These are phyloP conservation scores for Tachina grossa DNA, from an alignment of 2,888 invertebrate genomes.

Conservation along the genomic window DNA sequence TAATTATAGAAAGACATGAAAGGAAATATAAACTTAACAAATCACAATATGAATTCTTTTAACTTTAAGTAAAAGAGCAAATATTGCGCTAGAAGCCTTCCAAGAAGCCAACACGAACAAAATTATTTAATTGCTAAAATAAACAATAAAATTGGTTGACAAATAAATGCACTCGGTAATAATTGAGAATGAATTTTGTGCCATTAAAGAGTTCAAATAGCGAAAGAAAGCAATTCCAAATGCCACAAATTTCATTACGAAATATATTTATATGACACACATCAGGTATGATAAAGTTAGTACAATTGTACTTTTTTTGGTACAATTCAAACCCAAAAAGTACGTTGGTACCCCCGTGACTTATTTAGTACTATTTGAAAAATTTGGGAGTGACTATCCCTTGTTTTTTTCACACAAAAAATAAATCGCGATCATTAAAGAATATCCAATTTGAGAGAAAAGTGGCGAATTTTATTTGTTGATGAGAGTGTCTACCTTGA, in stretches of 20 bases:
- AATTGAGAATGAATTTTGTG: not conserved
- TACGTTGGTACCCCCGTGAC: too few relatives aligned
- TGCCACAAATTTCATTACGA: conserved; percentile 35
- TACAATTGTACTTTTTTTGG: too few relatives aligned
- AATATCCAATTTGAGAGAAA: too few relatives aligned
- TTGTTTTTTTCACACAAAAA: too few relatives aligned
- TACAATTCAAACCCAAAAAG: too few relatives aligned
- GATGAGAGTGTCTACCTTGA: too few relatives aligned
- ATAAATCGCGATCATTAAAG: too few relatives aligned
- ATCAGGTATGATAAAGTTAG: too few relatives aligned
- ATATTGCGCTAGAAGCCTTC: not conserved
- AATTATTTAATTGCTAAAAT: conserved; percentile 35
- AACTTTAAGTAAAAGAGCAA: conserved; percentile 19
- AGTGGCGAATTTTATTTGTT: too few relatives aligned
- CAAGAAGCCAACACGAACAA: not conserved
- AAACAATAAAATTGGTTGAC: conserved; percentile 28
- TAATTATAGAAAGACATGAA: conserved; percentile 56
- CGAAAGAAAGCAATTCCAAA: conserved; percentile 24
- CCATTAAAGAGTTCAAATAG: conserved; percentile 3
- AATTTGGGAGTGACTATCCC: too few relatives aligned
- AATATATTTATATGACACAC: too few relatives aligned
- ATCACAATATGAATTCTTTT: conserved; percentile 57
- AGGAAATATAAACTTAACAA: conserved; percentile 53
- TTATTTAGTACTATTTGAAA: too few relatives aligned
- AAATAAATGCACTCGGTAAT: conserved; percentile 47